These are phyloP conservation scores for Neolamprologus variostigma DNA, from an alignment of 2,113 vertebrate genomes.

Conservation along the genomic window DNA sequence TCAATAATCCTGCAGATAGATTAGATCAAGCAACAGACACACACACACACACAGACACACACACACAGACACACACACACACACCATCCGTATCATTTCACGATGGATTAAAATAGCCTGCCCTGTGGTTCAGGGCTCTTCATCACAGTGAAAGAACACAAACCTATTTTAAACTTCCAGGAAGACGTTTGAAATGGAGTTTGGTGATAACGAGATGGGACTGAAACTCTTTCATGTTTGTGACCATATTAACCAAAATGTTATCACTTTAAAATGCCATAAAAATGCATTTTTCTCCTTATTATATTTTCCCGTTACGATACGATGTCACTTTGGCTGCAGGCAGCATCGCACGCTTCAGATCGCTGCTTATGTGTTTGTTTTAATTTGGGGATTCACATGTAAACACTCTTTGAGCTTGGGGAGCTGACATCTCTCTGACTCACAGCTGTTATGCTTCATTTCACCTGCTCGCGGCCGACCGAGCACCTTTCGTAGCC, in stretches of 20 bases:
- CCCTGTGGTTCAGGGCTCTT: neutral
- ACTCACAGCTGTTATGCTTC: neutral
- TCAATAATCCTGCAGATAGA: neutral
- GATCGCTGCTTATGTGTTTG: neutral
- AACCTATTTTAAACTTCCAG: neutral
- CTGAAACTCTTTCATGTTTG: neutral
- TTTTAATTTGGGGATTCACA: neutral
- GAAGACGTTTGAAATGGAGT: neutral
- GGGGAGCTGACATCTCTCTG: neutral
- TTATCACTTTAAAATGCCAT: neutral
- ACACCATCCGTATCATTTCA: neutral
- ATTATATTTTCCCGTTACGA: neutral
- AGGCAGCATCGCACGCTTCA: fast-evolving
- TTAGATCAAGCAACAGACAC: neutral
- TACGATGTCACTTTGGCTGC: neutral
- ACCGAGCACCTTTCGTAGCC: neutral
- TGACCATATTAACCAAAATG: neutral
- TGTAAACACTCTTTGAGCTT: neutral
- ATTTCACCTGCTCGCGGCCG: neutral
- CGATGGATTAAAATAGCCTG: neutral
- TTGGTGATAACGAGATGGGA: neutral
- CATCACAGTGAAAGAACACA: neutral
- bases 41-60: neutral
- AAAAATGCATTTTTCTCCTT: neutral
- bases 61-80: neutral